phyloP scores from a whole-genome alignment of 2,888 invertebrate genomes.

The Trissonchulus latispiculum region DNA sequence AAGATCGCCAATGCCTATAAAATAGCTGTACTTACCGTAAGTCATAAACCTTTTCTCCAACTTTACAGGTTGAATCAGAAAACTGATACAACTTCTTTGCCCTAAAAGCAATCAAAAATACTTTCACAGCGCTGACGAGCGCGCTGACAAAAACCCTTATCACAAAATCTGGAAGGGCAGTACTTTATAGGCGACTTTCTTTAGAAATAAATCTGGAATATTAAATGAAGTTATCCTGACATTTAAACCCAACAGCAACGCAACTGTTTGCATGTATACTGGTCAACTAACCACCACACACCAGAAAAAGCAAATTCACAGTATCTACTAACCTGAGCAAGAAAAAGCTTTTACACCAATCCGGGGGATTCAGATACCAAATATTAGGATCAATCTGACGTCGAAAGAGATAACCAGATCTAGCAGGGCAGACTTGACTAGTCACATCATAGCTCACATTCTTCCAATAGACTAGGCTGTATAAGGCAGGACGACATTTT shows the following conservation, averaged over 20 bases:
- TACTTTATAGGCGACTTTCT: too few species aligned
- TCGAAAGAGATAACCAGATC: conserved; percentile 15
- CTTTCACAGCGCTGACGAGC: too few species aligned
- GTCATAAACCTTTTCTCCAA: conserved; percentile 17
- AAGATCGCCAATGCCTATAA: too few species aligned
- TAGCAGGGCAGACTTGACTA: neutral
- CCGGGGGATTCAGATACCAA: neutral
- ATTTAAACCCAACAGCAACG: too few species aligned
- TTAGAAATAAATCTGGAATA: too few species aligned
- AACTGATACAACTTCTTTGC: conserved; percentile 23
- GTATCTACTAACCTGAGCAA: conserved; percentile 14
- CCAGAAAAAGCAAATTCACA: too few species aligned
- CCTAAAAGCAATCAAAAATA: conserved; percentile 20
- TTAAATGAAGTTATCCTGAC: too few species aligned
- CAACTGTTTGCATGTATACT: too few species aligned
- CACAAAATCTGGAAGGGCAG: too few species aligned
- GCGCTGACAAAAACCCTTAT: too few species aligned
- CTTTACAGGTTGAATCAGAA: conserved; percentile 22
- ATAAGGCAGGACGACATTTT: conserved; percentile 8
- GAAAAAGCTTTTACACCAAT: conserved; percentile 14
- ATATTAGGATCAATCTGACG: neutral
- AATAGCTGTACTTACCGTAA: too few species aligned
- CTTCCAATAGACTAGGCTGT: conserved; percentile 12
- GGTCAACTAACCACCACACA: too few species aligned
- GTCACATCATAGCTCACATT: neutral